Evolutionary conservation across 2,113 vertebrate genomes (phyloP).

Genomic region (Protobothrops mucrosquamatus): DNA sequence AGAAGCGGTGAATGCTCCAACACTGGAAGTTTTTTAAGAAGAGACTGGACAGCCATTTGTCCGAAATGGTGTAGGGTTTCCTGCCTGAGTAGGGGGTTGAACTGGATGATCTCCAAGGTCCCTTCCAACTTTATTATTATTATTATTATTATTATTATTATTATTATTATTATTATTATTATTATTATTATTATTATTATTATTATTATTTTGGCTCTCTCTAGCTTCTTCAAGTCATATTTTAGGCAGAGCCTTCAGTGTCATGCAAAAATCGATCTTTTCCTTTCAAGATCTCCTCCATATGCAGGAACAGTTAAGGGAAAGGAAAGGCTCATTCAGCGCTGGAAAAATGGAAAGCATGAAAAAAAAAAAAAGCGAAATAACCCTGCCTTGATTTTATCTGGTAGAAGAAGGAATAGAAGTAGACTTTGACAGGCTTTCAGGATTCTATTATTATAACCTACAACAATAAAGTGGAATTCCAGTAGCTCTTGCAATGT

Average conservation of each 20-base stretch:
- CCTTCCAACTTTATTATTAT: too few species aligned
- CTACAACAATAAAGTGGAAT: not conserved
- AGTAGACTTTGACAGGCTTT: not conserved
- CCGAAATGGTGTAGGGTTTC: too few species aligned
- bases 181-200: too few species aligned
- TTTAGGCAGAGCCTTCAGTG: not conserved
- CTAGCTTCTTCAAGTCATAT: too few species aligned
- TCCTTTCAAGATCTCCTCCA: accelerated
- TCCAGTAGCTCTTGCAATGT: not conserved
- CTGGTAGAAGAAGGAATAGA: not conserved
- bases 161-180: too few species aligned
- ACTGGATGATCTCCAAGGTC: too few species aligned
- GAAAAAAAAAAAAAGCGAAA: not conserved
- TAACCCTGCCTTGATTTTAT: not conserved
- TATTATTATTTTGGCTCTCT: too few species aligned
- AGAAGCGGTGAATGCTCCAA: too few species aligned
- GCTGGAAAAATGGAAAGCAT: not conserved
- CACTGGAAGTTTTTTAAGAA: too few species aligned
- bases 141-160: too few species aligned
- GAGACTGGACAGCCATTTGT: too few species aligned
- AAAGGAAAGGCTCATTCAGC: not conserved
- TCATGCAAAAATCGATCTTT: not conserved
- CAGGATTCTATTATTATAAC: not conserved
- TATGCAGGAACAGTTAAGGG: not conserved
- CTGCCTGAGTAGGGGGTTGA: too few species aligned